Evolutionary conservation across 2,113 vertebrate genomes (phyloP), one percentile per base, ranked within the genome.

Genomic region (Cettia cetti): DNA sequence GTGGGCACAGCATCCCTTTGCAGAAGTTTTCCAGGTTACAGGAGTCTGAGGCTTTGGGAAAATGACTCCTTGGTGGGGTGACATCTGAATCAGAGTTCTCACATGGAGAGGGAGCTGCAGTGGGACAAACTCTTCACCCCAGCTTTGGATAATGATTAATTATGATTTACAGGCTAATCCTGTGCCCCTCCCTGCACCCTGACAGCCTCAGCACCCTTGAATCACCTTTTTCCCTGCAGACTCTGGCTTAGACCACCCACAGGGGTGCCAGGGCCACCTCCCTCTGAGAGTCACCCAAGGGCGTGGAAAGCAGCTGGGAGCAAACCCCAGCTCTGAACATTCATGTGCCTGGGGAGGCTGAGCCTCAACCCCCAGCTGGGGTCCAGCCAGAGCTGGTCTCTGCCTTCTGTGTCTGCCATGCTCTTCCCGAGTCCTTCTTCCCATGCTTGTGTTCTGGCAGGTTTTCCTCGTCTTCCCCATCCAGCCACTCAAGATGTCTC

Each of bases 61-160:
- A 68, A 49, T 7, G 18, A 6, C 75, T 90, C 5, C 0, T 1
- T 33, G 30, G 12, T 9, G 0, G 22, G 18, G 26, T 23, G 20
- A 66, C 40, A 74, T 24, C 33, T 0, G 0, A 81, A 52, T 31
- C 40, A 53, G 64, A 37, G 39, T 63, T 89, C 56, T 50, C 47
- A 66, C 15, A 1, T 15, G 24, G 47, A 54, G 23, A 77, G 30
- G 26, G 45, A 81, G 35, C 59, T 52, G 47, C 1, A 30, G 13
- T 66, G 80, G 89, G 64, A 92, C 90, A 95, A 76, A 3, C 21
- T 7, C 35, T 78, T 49, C 76, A 86, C 39, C 56, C 2, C 64
- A 53, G 31, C 28, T 89, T 81, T 92, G 54, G 80, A 88, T 70
- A 81, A 63, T 66, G 50, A 47, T 89, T 72, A 52, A 50, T 81